Evolutionary conservation across 1,140 invertebrate species (phyloP).

Genomic region (honey bee (Apis mellifera)): DNA sequence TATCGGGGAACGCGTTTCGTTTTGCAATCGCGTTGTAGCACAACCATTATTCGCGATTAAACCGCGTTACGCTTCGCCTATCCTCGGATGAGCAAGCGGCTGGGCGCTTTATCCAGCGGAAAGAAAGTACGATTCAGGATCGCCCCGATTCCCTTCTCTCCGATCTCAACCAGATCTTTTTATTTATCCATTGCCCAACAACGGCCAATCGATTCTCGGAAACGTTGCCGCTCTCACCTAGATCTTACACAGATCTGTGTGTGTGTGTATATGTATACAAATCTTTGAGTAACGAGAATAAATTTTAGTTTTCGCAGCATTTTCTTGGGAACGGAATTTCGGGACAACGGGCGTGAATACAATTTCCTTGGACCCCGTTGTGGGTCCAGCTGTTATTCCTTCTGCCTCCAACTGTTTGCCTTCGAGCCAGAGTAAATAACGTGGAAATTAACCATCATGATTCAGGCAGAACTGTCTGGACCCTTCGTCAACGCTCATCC

Average conservation of each 20-base stretch:
- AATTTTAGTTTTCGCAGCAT: too few species aligned
- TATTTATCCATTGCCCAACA: background rate
- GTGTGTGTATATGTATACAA: too few species aligned
- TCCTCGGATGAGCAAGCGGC: conserved; percentile 16
- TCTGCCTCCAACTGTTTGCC: background rate
- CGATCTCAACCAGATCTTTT: background rate
- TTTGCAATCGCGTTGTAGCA: conserved; percentile 2
- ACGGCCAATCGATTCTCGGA: too few species aligned
- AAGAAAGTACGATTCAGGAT: conserved; percentile 29
- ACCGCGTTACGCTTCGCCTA: conserved; percentile 34
- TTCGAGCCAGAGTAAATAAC: background rate
- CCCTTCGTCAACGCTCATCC: background rate
- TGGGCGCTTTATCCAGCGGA: conserved; percentile 1
- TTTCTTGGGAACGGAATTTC: too few species aligned
- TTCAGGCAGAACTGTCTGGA: background rate
- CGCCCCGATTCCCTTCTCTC: background rate
- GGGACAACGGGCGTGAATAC: too few species aligned
- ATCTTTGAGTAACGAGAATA: too few species aligned
- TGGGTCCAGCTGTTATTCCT: background rate
- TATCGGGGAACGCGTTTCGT: conserved; percentile 17
- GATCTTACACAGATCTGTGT: too few species aligned
- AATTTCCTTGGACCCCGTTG: too few species aligned
- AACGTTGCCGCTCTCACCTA: background rate
- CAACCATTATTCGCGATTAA: conserved; percentile 31
- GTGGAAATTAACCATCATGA: background rate